Base-by-base conservation (phyloP, 2,113 vertebrate species). In the Plotosus lineatus region DNA sequence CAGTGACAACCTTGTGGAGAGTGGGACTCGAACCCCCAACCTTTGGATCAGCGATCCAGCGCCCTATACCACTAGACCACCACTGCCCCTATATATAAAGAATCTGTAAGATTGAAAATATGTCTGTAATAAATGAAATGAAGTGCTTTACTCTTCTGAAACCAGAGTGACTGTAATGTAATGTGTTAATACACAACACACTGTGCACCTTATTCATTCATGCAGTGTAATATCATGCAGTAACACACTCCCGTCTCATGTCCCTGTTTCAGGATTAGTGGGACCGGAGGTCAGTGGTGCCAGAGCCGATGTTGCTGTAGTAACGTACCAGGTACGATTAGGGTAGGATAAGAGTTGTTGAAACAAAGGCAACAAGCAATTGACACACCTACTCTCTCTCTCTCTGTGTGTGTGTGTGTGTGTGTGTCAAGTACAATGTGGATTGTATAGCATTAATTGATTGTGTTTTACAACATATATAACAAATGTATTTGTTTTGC, bases 241-340 rank as follows among this genome's bases (percentile, higher is more conserved):
- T 44, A 61, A 23, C 26, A 42, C 38, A 31, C 23, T 26, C 77
- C 12, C 0, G 36, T 73, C 55, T 46, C 23, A 71, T 77, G 81
- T 76, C 81, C 81, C 78, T 50, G 79, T 63, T 85, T 81, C 77
- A 17, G 74, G 76, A 77, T 68, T 51, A 77, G 80, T 55, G 78
- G 80, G 78, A 69, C 48, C 71, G 78, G 63, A 83, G 84, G 63
- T 51, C 82, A 51, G 82, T 51, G 71, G 81, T 23, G 75, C 74
- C 55, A 66, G 83, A 82, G 79, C 69, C 65, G 72, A 63, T 81
- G 19, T 78, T 81, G 65, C 78, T 19, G 63, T 61, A 72, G 60
- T 63, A 79, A 78, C 74, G 75, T 85, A 72, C 82, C 82, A 83
- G 83, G 83, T 87, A 87, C 81, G 78, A 75, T 81, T 38, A 9